Percentiles rank a stretch among this genome's conserved stretches.
These are phyloP conservation scores for Donacobius atricapilla DNA, from an alignment of 2,113 vertebrate genomes.

Conservation along the genomic window DNA sequence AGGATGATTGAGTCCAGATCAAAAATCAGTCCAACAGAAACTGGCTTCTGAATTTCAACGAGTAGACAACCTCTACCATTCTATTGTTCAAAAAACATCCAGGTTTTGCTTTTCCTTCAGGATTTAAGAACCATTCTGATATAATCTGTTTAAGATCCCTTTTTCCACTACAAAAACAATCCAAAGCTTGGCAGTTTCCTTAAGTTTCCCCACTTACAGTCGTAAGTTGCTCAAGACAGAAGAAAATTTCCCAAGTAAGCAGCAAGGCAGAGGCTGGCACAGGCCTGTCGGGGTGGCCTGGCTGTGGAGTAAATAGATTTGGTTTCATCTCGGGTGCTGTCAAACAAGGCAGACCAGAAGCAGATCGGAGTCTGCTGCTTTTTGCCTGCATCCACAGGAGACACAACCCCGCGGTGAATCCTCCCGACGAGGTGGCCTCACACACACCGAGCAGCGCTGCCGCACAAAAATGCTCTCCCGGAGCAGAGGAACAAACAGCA, in stretches of 20 bases:
- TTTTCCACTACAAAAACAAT: neutral
- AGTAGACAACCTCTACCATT: neutral
- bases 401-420: accelerated
- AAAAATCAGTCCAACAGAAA: neutral
- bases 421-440: accelerated
- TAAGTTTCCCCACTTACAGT: neutral
- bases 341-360: neutral
- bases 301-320: neutral
- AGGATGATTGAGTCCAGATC: neutral
- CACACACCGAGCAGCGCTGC: accelerated
- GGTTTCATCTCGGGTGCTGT: neutral
- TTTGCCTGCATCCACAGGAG: neutral
- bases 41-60: neutral
- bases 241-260: neutral
- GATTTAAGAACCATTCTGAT: neutral
- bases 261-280: neutral
- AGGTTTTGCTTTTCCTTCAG: neutral
- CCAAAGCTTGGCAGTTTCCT: neutral
- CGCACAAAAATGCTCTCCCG: neutral
- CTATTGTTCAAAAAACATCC: neutral
- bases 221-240: neutral
- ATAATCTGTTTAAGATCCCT: neutral
- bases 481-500: neutral
- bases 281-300: neutral
- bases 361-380: neutral